Evolutionary conservation across 2,113 vertebrate species (phyloP).

Genomic region (Ciconia stormi): DNA sequence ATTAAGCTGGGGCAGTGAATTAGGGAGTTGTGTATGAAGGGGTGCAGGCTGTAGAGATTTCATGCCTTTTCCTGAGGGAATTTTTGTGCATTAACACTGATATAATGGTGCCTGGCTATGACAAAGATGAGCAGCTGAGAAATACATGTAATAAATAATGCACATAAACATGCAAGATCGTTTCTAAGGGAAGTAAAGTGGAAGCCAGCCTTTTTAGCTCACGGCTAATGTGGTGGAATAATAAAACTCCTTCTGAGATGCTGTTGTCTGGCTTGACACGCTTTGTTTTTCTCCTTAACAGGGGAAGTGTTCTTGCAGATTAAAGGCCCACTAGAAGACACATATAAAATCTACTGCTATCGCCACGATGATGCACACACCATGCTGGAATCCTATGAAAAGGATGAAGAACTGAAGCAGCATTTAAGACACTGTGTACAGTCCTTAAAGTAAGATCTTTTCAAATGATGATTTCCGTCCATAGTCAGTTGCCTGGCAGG

Average conservation of each 20-base stretch:
- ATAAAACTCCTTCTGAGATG: conserved; percentile 41
- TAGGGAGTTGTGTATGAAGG: background rate
- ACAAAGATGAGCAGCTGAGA: conserved; percentile 66
- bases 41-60: background rate
- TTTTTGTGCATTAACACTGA: conserved; percentile 55
- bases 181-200: conserved; percentile 38
- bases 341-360: conserved; percentile 96
- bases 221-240: conserved; percentile 33
- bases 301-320: conserved; percentile 92
- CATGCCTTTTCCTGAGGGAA: conserved; percentile 16
- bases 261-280: conserved; percentile 44
- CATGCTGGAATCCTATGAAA: conserved; percentile 89
- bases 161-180: conserved; percentile 43
- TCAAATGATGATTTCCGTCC: conserved; percentile 47
- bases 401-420: conserved; percentile 88
- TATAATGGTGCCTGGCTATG: conserved; percentile 49
- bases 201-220: conserved; percentile 38
- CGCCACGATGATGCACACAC: conserved; percentile 90
- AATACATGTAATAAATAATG: conserved; percentile 69
- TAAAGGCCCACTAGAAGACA: conserved; percentile 89
- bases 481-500: conserved; percentile 55
- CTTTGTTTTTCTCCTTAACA: conserved; percentile 72
- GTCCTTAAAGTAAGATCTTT: conserved; percentile 88
- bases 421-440: conserved; percentile 85
- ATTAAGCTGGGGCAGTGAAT: conserved; percentile 19